Percentiles rank a stretch among this genome's conserved stretches.
Evolutionary conservation across 2,888 invertebrate genomes (phyloP).

Genomic region (Andrena haemorrhoa): DNA sequence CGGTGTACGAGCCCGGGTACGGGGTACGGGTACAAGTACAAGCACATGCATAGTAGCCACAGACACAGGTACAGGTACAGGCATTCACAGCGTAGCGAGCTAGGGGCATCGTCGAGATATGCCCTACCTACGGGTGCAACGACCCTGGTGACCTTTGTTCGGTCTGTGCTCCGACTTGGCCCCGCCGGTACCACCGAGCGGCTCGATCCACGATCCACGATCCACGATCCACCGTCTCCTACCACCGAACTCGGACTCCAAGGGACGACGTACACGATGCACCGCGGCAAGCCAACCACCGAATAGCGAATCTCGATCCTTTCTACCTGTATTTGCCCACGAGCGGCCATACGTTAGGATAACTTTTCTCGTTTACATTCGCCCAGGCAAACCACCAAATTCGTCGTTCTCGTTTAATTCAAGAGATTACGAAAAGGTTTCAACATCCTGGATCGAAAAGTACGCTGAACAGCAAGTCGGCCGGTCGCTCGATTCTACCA

Average conservation of each 20-base stretch:
- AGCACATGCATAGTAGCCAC: neutral
- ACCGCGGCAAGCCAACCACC: constrained; percentile 44
- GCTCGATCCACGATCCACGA: constrained; percentile 60
- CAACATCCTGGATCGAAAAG: too few species aligned
- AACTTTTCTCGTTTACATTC: neutral
- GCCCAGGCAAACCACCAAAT: too few species aligned
- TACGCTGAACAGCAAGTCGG: too few species aligned
- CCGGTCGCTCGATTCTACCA: too few species aligned
- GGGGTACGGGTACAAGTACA: constrained; percentile 19
- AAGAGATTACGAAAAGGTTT: neutral
- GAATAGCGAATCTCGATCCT: constrained; percentile 27
- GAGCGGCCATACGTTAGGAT: neutral
- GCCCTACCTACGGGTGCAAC: constrained; percentile 84
- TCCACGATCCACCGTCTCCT: constrained; percentile 57
- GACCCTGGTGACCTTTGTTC: constrained; percentile 84
- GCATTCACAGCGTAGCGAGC: constrained; percentile 56
- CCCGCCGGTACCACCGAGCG: constrained; percentile 70
- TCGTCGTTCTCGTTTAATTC: too few species aligned
- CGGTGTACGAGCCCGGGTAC: constrained; percentile 29
- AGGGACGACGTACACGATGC: constrained; percentile 60
- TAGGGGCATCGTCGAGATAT: constrained; percentile 78
- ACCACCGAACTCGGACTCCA: constrained; percentile 50
- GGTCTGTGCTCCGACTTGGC: constrained; percentile 81
- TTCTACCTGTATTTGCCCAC: constrained; percentile 36
- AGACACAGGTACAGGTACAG: constrained; percentile 14